phyloP scores from a whole-genome alignment of 2,888 invertebrate species.

The Leptinotarsa peninsularis region DNA sequence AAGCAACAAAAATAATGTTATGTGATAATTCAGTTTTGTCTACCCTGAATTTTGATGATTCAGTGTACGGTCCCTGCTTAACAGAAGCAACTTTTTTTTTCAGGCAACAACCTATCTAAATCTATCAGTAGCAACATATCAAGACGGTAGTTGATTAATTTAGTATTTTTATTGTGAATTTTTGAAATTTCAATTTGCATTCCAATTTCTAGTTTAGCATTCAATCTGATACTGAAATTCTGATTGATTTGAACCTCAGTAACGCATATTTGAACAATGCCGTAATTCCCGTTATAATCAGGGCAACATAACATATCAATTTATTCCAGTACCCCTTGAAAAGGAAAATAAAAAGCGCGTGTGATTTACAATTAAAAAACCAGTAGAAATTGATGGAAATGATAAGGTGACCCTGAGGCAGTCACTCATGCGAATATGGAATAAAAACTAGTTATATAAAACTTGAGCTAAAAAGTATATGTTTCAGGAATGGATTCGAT shows the following conservation, averaged over 20 bases:
- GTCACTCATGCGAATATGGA: slow-evolving; percentile 37
- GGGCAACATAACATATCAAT: not conserved
- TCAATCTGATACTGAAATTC: too few species aligned
- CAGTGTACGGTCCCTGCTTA: too few species aligned
- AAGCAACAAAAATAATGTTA: too few species aligned
- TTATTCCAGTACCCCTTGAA: not conserved
- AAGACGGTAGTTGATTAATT: too few species aligned
- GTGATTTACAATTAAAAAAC: slow-evolving; percentile 1
- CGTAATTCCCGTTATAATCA: not conserved
- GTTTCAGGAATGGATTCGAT: not conserved
- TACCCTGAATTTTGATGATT: too few species aligned
- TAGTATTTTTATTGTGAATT: too few species aligned
- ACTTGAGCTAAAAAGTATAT: slow-evolving; percentile 14
- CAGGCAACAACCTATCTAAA: too few species aligned
- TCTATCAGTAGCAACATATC: too few species aligned
- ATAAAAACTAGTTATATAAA: slow-evolving; percentile 24
- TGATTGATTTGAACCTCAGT: too few species aligned
- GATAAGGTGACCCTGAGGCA: slow-evolving; percentile 35
- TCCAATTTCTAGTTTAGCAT: not conserved
- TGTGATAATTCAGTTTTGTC: too few species aligned
- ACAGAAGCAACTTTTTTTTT: too few species aligned
- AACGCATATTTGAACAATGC: too few species aligned
- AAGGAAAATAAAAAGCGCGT: not conserved
- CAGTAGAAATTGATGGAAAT: slow-evolving; percentile 25
- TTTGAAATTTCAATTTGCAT: slow-evolving; percentile 5